Conservation (phyloP, 2,888 invertebrate species). For the Litoditis marina region DNA sequence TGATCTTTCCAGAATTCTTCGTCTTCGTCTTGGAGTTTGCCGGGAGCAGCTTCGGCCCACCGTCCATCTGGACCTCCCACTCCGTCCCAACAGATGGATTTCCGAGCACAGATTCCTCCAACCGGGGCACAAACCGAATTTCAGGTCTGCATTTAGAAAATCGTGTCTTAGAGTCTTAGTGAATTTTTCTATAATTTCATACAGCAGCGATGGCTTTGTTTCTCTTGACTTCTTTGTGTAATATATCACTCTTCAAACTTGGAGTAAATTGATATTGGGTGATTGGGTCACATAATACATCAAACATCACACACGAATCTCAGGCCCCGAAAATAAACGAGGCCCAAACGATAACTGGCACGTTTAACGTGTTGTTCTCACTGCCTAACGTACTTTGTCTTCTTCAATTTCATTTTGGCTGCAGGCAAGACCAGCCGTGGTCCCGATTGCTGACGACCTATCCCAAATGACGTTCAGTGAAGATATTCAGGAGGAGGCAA, state of each 20-base stretch:
- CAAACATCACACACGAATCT: too few species aligned
- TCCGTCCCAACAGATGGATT: constrained; percentile 33
- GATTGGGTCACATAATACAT: too few species aligned
- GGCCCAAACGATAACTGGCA: too few species aligned
- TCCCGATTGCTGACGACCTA: constrained; percentile 19
- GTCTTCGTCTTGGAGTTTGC: constrained; percentile 16
- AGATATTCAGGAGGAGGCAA: constrained; percentile 97
- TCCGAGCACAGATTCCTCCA: constrained; percentile 20
- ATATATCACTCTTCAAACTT: background rate
- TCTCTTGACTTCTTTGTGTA: background rate
- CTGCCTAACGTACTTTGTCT: too few species aligned
- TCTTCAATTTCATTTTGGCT: constrained; percentile 12
- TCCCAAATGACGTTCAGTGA: constrained; percentile 33
- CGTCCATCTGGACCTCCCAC: constrained; percentile 34
- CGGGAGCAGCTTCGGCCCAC: background rate
- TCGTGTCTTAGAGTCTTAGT: too few species aligned
- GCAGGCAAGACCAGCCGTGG: background rate
- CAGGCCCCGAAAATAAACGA: too few species aligned
- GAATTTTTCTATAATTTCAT: too few species aligned
- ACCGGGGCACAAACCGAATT: constrained; percentile 14
- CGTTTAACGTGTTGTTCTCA: too few species aligned
- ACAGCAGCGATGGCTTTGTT: too few species aligned
- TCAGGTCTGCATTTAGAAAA: too few species aligned
- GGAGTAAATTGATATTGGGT: constrained; percentile 4
- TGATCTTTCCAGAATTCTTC: constrained; percentile 2